Evolutionary conservation across 2,113 vertebrate genomes (phyloP).

Genomic region (Uropsilus gracilis): DNA sequence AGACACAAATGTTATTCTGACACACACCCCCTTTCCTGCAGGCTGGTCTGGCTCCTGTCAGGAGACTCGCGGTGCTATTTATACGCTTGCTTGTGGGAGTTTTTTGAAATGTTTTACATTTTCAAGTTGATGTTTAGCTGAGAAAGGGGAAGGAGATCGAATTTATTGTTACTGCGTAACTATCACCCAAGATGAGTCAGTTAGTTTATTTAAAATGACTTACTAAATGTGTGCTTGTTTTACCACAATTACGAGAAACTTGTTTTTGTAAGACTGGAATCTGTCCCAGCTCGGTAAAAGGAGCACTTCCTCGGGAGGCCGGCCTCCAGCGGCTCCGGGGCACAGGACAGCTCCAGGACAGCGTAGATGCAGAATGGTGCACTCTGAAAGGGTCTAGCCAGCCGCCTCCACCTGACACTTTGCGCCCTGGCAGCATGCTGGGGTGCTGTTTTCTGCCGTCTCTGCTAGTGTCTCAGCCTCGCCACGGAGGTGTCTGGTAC

Average conservation of each 20-base stretch:
- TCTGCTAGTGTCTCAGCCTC: background rate
- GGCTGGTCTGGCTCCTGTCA: background rate
- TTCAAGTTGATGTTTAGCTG: background rate
- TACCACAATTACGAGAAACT: constrained; percentile 5
- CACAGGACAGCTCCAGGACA: no score
- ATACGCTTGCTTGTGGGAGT: background rate
- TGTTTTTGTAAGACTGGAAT: constrained; percentile 14
- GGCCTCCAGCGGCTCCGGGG: no score
- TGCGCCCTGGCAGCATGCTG: background rate
- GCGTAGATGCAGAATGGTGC: no score
- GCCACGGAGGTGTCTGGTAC: background rate
- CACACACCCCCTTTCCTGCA: background rate
- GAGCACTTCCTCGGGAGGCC: no score
- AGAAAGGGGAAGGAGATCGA: background rate
- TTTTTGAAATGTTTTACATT: background rate
- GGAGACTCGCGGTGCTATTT: background rate
- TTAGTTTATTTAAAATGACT: constrained; percentile 44
- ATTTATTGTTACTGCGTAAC: constrained; percentile 28
- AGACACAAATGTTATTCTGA: background rate
- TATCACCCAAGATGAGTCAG: background rate
- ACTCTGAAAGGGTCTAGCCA: background rate
- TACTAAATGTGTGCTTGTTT: background rate
- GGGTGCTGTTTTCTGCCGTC: no score
- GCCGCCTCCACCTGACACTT: background rate
- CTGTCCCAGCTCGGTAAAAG: background rate